Evolutionary conservation across 2,888 invertebrate genomes (phyloP).

Genomic region (Cetonia aurata): DNA sequence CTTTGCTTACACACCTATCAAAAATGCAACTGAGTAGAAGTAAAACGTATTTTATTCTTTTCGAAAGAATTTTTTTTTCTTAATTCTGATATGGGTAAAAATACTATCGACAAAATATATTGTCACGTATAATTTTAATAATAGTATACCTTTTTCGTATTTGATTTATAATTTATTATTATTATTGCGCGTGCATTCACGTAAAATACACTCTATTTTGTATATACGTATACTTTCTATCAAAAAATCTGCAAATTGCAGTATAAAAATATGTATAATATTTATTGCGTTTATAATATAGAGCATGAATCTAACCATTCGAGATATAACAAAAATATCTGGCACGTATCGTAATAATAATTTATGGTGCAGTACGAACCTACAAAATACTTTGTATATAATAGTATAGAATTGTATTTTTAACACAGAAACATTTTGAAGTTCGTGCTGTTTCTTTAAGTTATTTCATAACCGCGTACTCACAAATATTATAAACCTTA

Average conservation of each 20-base stretch:
- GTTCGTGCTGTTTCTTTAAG: constrained; percentile 50
- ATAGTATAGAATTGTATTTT: constrained; percentile 14
- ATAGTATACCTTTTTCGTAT: constrained; percentile 7
- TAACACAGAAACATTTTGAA: constrained; percentile 56
- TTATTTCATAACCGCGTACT: constrained; percentile 62
- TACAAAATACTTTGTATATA: constrained; percentile 58
- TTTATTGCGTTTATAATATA: constrained; percentile 10
- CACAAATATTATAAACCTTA: constrained; percentile 53
- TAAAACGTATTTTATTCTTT: constrained; percentile 10
- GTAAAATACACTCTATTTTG: constrained; percentile 8
- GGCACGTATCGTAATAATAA: constrained; percentile 53
- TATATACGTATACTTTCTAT: constrained; percentile 29
- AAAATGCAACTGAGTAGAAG: too few relatives aligned
- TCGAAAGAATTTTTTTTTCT: neutral
- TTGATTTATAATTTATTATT: constrained; percentile 7
- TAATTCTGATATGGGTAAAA: constrained; percentile 8
- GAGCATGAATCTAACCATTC: constrained; percentile 43
- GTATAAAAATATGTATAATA: constrained; percentile 32
- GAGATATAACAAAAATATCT: constrained; percentile 47
- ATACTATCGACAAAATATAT: constrained; percentile 19
- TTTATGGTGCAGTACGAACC: constrained; percentile 54
- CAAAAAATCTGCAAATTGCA: constrained; percentile 28
- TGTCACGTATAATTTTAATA: constrained; percentile 7
- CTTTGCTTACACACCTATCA: too few relatives aligned
- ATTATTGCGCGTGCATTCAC: neutral